Evolutionary conservation across 1,140 invertebrate genomes (phyloP), one percentile per base, ranked within the genome.

Genomic region (Drosophila virilis): DNA sequence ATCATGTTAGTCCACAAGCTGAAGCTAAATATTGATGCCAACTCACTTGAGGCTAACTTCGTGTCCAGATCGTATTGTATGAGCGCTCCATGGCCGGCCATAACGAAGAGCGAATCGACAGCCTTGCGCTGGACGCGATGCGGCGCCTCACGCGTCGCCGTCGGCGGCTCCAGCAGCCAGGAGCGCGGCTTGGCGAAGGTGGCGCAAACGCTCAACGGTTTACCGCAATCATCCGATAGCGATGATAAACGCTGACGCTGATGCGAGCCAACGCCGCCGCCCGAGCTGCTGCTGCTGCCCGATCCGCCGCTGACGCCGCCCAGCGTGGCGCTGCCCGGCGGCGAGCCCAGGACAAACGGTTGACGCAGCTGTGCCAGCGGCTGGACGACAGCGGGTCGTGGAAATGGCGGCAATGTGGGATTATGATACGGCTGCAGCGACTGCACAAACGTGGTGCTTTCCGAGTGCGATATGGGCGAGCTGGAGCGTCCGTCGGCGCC

Each of bases 51-150:
- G 65, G 94, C 93, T 74, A 95, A 95, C 85, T 95, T 95, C 0
- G 97, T 97, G 88, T 99, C 97, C 76, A 99, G 93, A 91, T 97
- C 95, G 77, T 99, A 98, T 90, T 99, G 97, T 67, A 98, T 94
- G 77, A 99, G 94, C 62, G 94, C 95, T 28, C 98, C 98, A 88
- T 96, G 95, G 74, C 96, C 97, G 42, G 97, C 96, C 95, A 98
- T 97, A 1, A 99, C 94, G 91, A 98, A 99, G 1, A 99, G 93
- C 13, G 97, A 97, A 84, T 98, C 97, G 4, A 97, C 94, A 71
- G 95, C 93, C 65, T 93, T 94, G 38, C 91, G 83, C 85, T 93
- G 91, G 32, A 91, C 74, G 46, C 89, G 89, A 82, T 92, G 88
- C 46, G 83, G 90, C 35, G 91, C 79, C 77, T 92, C 92, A 28